Evolutionary conservation across 2,888 invertebrate species (phyloP), one percentile per base, ranked within the genome.

Genomic region (Buathra laborator): DNA sequence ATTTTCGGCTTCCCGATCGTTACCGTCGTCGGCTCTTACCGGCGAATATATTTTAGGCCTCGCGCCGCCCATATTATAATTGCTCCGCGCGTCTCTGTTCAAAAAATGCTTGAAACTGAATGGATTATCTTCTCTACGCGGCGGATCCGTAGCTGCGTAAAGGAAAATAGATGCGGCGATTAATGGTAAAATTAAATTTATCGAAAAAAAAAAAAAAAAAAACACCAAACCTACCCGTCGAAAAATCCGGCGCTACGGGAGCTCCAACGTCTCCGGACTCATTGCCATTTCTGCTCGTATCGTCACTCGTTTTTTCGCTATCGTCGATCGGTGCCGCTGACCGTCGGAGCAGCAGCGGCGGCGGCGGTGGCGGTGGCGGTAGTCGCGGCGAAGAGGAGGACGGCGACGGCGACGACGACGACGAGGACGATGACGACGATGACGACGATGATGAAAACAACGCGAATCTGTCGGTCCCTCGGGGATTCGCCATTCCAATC

Each of bases 21-120:
- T 94, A 89, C 94, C 94, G 88, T 95, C 95, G 88, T 94, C 94
- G 90, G 94, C 84, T 3, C 93, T 90, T 3, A 71, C 44, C 6
- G 91, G 87, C 14, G 94, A 93, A 89, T 95, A 95, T 86, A 97
- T 96, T 94, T 97, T 98, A 5, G 97, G 97, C 88, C 97, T 95
- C 37, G 97, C 97, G 56, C 97, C 97, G 83, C 96, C 96, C 90
- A 95, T 95, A 90, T 96, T 95, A 92, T 96, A 96, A 86, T 95
- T 96, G 43, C 94, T 94, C 86, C 94, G 95, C 64, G 94, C 91
- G 89, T 96, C 96, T 89, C 96, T 95, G 91, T 96, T 96, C 88
- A 98, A 94, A 93, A 98, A 98, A 93, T 97, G 97, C 92, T 97
- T 97, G 90, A 98, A 97, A 78, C 98, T 98, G 94, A 98, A 97